A percentile compares a stretch with the other conserved stretches of the same genome.
Conservation (phyloP, 2,113 vertebrate genomes). For the Nannobrachium achirus region DNA sequence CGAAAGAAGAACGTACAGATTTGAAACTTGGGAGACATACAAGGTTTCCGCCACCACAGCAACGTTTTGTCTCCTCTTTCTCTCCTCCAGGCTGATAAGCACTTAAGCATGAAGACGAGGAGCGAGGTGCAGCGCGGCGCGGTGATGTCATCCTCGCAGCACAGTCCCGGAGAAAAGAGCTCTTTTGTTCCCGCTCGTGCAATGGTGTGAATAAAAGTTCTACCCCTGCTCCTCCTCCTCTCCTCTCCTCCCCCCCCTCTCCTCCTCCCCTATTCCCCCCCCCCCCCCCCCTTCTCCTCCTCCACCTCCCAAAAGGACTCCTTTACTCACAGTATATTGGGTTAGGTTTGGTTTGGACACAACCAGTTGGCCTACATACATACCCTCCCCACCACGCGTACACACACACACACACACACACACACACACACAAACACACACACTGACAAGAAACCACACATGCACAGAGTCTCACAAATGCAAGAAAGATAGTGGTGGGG, state of each 20-base stretch:
- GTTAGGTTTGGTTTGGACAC: conserved; percentile 65
- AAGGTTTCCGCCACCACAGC: too few species aligned
- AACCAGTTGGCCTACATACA: conserved; percentile 31
- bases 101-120: conserved; percentile 68
- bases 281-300: conserved; percentile 39
- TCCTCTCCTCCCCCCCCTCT: conserved; percentile 36
- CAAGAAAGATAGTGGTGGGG: conserved; percentile 12
- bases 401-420: conserved; percentile 16
- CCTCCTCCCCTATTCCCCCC: conserved; percentile 22
- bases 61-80: conserved; percentile 42
- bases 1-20: too few species aligned
- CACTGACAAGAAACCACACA: neutral
- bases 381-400: conserved; percentile 10
- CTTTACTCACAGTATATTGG: conserved; percentile 73
- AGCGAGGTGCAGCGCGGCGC: conserved; percentile 67
- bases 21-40: too few species aligned
- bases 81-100: conserved; percentile 45
- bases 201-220: conserved; percentile 67
- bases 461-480: neutral
- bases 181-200: conserved; percentile 76
- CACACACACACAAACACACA: conserved; percentile 21
- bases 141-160: conserved; percentile 81
- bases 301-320: conserved; percentile 57
- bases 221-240: conserved; percentile 40
- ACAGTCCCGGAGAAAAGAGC: conserved; percentile 73